phyloP scores from a whole-genome alignment of 2,797 vertebrate species.

The Oceanodroma leucorhoa region DNA sequence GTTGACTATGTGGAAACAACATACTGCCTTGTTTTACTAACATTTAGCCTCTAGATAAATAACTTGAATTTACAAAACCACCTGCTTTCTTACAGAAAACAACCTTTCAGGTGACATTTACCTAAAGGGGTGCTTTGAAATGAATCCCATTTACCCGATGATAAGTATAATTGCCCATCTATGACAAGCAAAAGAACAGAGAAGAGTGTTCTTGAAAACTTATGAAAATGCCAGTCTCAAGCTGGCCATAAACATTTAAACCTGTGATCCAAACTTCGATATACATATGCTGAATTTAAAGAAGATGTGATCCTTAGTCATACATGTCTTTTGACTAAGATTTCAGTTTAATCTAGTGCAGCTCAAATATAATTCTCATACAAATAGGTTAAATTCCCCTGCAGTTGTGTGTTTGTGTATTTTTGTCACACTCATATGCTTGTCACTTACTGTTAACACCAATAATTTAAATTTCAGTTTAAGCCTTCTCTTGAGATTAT shows the following conservation, averaged over 20 bases:
- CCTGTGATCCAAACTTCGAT: not conserved
- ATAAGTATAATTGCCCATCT: not conserved
- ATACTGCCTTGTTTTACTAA: not conserved
- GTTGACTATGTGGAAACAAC: not conserved
- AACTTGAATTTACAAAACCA: not conserved
- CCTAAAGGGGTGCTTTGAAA: not conserved
- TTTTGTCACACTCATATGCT: not conserved
- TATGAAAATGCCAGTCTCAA: not conserved
- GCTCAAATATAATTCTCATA: not conserved
- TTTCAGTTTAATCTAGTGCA: not conserved
- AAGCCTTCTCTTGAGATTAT: not conserved
- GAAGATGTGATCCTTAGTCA: not conserved
- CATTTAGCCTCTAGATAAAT: not conserved
- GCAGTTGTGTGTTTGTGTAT: not conserved
- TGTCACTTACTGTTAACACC: not conserved
- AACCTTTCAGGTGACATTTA: not conserved
- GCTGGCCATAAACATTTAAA: not conserved
- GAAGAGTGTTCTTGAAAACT: not conserved
- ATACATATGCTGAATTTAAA: not conserved
- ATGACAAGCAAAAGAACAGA: not conserved
- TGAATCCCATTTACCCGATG: rapidly evolving
- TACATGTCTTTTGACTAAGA: not conserved
- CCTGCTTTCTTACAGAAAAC: not conserved
- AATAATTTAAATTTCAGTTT: not conserved
- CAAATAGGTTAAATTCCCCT: not conserved